Evolutionary conservation across 2,113 vertebrate genomes (phyloP), one percentile per base, ranked within the genome.

Genomic region (Ptyas mucosa): DNA sequence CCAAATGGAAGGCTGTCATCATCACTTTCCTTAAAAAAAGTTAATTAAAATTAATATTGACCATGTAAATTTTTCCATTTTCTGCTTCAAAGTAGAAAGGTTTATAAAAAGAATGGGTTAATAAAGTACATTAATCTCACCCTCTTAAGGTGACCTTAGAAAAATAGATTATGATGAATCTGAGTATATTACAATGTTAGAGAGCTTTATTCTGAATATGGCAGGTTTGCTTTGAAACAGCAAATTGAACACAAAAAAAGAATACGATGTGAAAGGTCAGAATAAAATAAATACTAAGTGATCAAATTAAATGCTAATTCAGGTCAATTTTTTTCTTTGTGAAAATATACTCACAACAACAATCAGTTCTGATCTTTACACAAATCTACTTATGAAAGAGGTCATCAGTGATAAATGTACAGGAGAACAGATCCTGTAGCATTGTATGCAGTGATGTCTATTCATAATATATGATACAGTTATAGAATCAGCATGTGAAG

Each of bases 121-220:
- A 96, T 96, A 96, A 96, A 96, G 94, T 93, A 92, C 87, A 91
- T 95, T 96, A 86, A 94, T 96, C 94, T 95, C 87, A 89, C 95
- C 93, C 85, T 92, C 94, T 96, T 96, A 97, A 97, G 96, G 95
- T 97, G 95, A 97, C 95, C 96, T 94, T 96, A 96, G 95, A 96
- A 97, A 97, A 97, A 96, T 96, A 96, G 95, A 96, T 97, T 96
- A 95, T 96, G 96, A 97, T 96, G 95, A 97, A 94, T 91, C 91
- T 95, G 93, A 64, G 93, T 94, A 94, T 95, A 97, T 95, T 96
- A 92, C 94, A 97, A 96, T 96, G 94, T 96, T 96, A 97, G 95
- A 96, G 90, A 95, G 94, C 34, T 95, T 92, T 93, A 91, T 95
- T 57, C 94, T 95, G 96, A 96, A 96, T 96, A 95, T 91, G 94